These are phyloP conservation scores for Scolopax rusticola DNA, from an alignment of 2,797 vertebrate species.

Conservation along the genomic window DNA sequence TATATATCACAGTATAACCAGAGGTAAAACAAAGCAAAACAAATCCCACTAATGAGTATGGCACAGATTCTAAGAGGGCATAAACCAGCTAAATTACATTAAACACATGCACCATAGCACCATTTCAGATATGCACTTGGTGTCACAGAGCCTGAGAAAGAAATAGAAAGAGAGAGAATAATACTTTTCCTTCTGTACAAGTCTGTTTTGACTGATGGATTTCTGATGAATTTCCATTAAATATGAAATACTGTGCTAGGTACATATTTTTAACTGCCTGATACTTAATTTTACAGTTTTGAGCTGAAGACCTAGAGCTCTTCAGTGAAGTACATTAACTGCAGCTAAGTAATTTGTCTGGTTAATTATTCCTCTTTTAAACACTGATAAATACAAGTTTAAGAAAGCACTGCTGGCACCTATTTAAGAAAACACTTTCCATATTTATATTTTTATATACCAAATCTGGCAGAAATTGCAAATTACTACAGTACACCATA, in stretches of 20 bases:
- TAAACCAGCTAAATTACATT: not conserved
- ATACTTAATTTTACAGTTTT: conserved; percentile 43
- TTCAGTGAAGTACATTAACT: conserved; percentile 2
- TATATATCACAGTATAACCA: not conserved
- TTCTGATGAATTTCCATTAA: conserved; percentile 61
- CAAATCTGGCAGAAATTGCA: not conserved
- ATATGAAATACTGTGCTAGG: conserved; percentile 42
- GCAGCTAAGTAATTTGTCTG: conserved; percentile 3
- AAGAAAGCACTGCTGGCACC: not conserved
- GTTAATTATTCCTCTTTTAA: conserved; percentile 50
- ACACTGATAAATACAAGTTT: conserved; percentile 17
- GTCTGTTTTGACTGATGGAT: conserved; percentile 18
- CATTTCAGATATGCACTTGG: not conserved
- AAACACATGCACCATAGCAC: not conserved
- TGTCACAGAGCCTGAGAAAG: not conserved
- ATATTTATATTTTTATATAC: not conserved
- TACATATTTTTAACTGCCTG: conserved; percentile 61
- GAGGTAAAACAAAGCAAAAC: conserved; percentile 39
- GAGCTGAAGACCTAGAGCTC: not conserved
- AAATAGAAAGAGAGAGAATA: not conserved
- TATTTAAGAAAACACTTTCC: conserved; percentile 2
- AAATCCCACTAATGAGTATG: conserved; percentile 23
- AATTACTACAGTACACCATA: not conserved
- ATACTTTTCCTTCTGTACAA: not conserved
- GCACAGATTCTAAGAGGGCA: conserved; percentile 19